Evolutionary conservation across 2,797 vertebrate genomes (phyloP), one percentile per base, ranked within the genome.

Genomic region (Myripristis murdjan): DNA sequence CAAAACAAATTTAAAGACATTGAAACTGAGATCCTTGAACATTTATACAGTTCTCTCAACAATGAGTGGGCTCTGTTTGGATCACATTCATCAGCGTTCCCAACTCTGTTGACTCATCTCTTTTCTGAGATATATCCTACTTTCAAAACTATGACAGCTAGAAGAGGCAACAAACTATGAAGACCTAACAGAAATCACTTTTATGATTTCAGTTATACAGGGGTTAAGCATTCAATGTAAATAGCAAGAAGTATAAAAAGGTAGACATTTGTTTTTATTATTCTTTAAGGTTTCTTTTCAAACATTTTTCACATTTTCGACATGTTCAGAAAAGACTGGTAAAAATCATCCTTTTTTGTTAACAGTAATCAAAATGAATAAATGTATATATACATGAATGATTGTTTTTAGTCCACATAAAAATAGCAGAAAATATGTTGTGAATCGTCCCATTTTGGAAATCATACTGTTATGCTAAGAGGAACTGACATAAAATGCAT

Each of bases 401-500:
- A 56, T 47, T 22, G 11, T 10, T 74, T 1, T 67, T 43, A 70
- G 15, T 31, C 37, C 11, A 14, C 14, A 39, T 39, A 12, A 14
- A 39, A 39, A 39, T 39, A 14, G 37, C 12, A 70, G 58, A 76
- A 64, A 70, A 52, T 14, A 10, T 53, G 2, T 37, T 74, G 24
- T 10, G 49, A 71, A 63, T 69, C 64, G 61, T 70, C 51, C 56
- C 46, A 48, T 58, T 80, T 81, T 68, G 33, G 70, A 63, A 55
- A 58, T 20, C 31, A 20, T 18, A 3, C 54, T 59, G 51, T 70
- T 86, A 77, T 44, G 28, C 47, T 81, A 46, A 79, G 83, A 83
- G 71, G 54, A 57, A 58, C 49, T 75, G 46, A 28, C 20, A 82
- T 58, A 79, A 73, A 84, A 71, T 83, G 68, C 69, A 71, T 20